A percentile compares a stretch with the other conserved stretches of the same genome.
phyloP scores from a whole-genome alignment of 2,113 vertebrate species.

The Anolis carolinensis region DNA sequence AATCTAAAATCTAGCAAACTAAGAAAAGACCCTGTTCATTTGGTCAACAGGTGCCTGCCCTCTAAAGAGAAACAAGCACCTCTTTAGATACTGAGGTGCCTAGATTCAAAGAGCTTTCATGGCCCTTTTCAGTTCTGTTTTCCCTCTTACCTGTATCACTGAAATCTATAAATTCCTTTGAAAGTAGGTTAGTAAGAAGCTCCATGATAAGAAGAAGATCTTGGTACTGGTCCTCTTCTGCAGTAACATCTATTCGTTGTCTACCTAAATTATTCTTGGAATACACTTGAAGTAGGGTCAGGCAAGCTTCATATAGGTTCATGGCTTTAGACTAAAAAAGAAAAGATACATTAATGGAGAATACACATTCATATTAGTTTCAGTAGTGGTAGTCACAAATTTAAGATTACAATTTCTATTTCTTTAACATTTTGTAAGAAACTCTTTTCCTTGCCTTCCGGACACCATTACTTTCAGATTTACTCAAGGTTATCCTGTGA shows the following conservation, averaged over 20 bases:
- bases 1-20: background rate
- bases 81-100: background rate
- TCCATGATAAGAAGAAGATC: slow-evolving; percentile 99
- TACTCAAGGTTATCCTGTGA: background rate
- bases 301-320: slow-evolving; percentile 97
- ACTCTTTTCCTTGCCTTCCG: background rate
- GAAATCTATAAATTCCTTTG: slow-evolving; percentile 99
- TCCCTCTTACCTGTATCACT: slow-evolving; percentile 90
- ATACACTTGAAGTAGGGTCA: slow-evolving; percentile 96
- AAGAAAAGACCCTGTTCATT: background rate
- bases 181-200: slow-evolving; percentile 96
- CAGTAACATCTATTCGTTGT: slow-evolving; percentile 89
- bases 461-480: background rate
- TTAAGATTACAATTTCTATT: background rate
- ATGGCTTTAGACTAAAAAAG: slow-evolving; percentile 92
- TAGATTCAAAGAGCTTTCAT: background rate
- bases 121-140: background rate
- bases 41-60: background rate
- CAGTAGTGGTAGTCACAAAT: background rate
- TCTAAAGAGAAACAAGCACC: background rate
- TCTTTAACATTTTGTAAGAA: background rate
- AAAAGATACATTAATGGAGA: background rate
- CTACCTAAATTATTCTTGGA: slow-evolving; percentile 95
- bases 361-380: slow-evolving; percentile 6
- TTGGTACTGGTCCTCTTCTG: slow-evolving; percentile 98